These are phyloP conservation scores for Apamea crenata DNA, from an alignment of 2,888 invertebrate species.

Conservation along the genomic window DNA sequence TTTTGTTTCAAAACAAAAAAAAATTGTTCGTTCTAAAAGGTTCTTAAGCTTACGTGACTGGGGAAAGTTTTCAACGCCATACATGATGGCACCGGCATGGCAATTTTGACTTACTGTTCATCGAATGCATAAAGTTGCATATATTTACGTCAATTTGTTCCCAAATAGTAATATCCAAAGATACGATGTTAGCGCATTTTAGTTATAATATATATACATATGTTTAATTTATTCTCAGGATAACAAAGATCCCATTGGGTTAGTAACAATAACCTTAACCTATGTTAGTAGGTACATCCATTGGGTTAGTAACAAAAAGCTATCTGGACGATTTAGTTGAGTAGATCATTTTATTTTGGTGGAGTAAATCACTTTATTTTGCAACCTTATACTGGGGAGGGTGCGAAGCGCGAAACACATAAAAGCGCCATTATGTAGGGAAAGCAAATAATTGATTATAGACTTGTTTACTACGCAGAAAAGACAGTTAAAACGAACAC, in stretches of 20 bases:
- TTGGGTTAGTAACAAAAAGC: no score
- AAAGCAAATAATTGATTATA: slow-evolving; percentile 38
- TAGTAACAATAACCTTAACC: no score
- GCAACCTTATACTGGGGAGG: slow-evolving; percentile 47
- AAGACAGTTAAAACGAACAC: background rate
- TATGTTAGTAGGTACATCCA: no score
- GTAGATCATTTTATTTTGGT: slow-evolving; percentile 51
- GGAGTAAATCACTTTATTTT: slow-evolving; percentile 53
- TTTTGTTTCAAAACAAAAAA: background rate
- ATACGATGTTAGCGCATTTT: slow-evolving; percentile 17
- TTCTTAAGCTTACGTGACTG: slow-evolving; percentile 80
- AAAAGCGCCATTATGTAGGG: slow-evolving; percentile 40
- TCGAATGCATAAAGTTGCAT: slow-evolving; percentile 74
- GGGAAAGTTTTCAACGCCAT: slow-evolving; percentile 76
- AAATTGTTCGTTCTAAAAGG: slow-evolving; percentile 54
- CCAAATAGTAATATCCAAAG: slow-evolving; percentile 17
- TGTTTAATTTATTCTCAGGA: no score
- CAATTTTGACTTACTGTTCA: slow-evolving; percentile 69
- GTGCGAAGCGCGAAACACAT: slow-evolving; percentile 48
- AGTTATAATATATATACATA: no score
- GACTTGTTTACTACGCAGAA: slow-evolving; percentile 38
- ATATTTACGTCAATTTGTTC: slow-evolving; percentile 54
- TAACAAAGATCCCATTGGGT: no score
- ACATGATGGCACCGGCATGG: slow-evolving; percentile 82
- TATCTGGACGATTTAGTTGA: slow-evolving; percentile 7